These are phyloP conservation scores for Digitonthophagus gazella DNA, from an alignment of 2,888 invertebrate genomes.

Conservation along the genomic window DNA sequence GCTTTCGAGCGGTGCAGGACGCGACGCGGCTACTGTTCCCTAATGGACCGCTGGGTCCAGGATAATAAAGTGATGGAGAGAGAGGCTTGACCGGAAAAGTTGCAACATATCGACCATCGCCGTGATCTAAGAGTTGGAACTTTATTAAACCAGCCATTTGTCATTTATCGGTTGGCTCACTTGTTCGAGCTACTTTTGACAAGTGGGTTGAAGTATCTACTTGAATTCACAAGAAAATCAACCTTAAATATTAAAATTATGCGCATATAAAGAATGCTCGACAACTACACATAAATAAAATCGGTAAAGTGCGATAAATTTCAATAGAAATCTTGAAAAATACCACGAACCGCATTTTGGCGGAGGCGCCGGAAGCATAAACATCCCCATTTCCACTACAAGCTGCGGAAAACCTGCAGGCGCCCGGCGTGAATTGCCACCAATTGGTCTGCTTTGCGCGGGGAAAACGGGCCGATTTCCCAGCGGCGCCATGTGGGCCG, in stretches of 20 bases:
- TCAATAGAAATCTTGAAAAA: too few relatives aligned
- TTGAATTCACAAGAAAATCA: too few relatives aligned
- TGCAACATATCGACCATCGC: not conserved
- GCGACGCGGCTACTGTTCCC: constrained; percentile 31
- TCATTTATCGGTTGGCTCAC: not conserved
- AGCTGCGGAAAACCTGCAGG: not conserved
- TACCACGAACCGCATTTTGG: too few relatives aligned
- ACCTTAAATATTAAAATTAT: too few relatives aligned
- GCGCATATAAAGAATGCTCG: too few relatives aligned
- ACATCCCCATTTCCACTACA: not conserved
- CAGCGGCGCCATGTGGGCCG: not conserved
- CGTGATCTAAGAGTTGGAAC: not conserved
- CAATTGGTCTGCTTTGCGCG: not conserved
- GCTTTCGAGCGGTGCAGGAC: constrained; percentile 30
- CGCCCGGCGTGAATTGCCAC: not conserved
- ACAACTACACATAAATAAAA: too few relatives aligned
- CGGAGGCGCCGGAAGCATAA: not conserved
- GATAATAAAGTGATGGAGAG: constrained; percentile 23
- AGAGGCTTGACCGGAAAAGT: not conserved
- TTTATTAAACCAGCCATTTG: not conserved
- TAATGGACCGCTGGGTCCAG: constrained; percentile 40
- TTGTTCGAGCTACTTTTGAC: too few relatives aligned
- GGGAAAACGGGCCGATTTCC: not conserved
- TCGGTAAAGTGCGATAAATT: too few relatives aligned
- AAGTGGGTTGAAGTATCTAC: too few relatives aligned